Evolutionary conservation across 30 jellyfish, hydroid and myxozoan species (phyloP), one percentile per base, ranked within the genome.

Genomic region (Sanderia malayensis): DNA sequence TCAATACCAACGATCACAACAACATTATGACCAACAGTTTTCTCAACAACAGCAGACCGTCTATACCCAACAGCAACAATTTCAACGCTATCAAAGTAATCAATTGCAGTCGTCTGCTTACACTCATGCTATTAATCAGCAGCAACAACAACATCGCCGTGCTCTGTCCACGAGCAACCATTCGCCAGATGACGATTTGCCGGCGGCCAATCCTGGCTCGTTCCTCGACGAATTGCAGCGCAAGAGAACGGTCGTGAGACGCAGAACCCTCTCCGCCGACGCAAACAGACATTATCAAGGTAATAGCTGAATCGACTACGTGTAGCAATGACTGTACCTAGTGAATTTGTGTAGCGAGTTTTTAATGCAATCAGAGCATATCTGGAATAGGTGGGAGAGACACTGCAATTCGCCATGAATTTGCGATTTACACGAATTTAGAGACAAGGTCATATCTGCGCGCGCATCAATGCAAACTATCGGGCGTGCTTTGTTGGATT

Each of bases 171-270:
- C 55, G n/a, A n/a, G n/a, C 55, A 76, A 73, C 45, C 88, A 76
- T 30, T 76, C 96, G 18, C 69, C 80, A 0, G 97, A 88, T 61
- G 87, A 89, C 47, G 95, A 82, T 13, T 80, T 94, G 76, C 96
- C 87, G 21, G 85, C 33, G 6, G 97, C 94, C n/a, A 31, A 46
- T 15, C 97, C 97, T 4, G 97, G 97, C 19, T 82, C 95, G 1
- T 89, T 89, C 65, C 63, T 72, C 52, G 95, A 70, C 22, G 86
- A 80, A 27, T 68, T 89, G 61, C 95, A 89, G 37, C 84, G 70
- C 23, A 80, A 94, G 58, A 61, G 97, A 53, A 34, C 67, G 37
- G 1, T 70, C 4, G 85, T 81, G 0, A 64, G 93, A 30, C 79
- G 83, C 30, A 69, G 93, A 46, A 70, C 84, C 11, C 27, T 70